Evolutionary conservation across 2,888 invertebrate species (phyloP), one percentile per base, ranked within the genome.

Genomic region (Meghimatium bilineatum): DNA sequence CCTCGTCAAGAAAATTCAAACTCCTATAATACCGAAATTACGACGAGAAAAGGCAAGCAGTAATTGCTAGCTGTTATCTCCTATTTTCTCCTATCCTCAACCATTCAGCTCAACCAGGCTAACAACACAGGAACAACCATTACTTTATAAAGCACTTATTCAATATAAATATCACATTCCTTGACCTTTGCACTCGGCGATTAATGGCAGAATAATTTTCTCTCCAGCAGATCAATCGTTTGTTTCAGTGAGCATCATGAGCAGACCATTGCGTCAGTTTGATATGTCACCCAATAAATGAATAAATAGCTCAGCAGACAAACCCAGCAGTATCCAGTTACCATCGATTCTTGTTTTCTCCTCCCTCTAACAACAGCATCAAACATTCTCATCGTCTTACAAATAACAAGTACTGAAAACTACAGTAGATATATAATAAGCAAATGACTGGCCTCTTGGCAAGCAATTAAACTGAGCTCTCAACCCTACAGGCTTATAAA

Each of bases 181-280:
- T 14, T 34, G 14, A 34, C 38, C 52, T 38, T 20, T 60, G 56
- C 63, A 26, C 36, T 60, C 63, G 20, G 38, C 34, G 23, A 34
- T n/a, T 60, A 77, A 77, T 77, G 0, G 23, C 36, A 23, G 76
- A 12, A 36, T 36, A 77, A 77, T 63, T 77, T 34, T 60, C 76
- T 77, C 76, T 63, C 60, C 63, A 38, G n/a, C 26, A 63, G 49
- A 77, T 77, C 76, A 77, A 77, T 77, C n/a, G 26, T 44, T 38
- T 77, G 60, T 63, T 63, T 60, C 63, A 60, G 63, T n/a, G 5
- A 14, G 76, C 60, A 38, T 36, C 26, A 36, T n/a, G 36, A 63
- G 20, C 76, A 32, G 32, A 49, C 26, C 36, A 36, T n/a, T 14
- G n/a, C 3, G 32, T 49, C 74, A 20, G 6, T n/a, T 49, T 76